phyloP scores from a whole-genome alignment of 2,888 invertebrate species.

The Drosophila aldrichi region DNA sequence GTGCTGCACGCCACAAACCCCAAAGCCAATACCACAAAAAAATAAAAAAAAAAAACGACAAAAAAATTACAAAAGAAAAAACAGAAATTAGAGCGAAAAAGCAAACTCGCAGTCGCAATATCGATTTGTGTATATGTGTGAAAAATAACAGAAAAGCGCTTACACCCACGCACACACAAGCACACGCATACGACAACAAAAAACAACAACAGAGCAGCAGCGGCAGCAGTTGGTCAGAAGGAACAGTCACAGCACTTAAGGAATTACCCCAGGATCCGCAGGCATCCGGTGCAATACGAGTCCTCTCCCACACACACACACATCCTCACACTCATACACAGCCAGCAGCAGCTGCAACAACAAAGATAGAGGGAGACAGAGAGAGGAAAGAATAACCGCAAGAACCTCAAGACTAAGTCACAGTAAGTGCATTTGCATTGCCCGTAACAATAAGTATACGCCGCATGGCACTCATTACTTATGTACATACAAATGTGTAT shows the following conservation, averaged over 20 bases:
- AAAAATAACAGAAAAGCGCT: slow-evolving; percentile 72
- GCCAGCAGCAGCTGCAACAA: slow-evolving; percentile 22
- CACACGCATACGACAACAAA: slow-evolving; percentile 59
- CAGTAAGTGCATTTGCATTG: slow-evolving; percentile 70
- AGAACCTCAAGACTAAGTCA: slow-evolving; percentile 45
- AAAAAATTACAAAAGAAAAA: slow-evolving; percentile 13
- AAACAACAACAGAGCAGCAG: slow-evolving; percentile 41
- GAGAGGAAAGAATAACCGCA: slow-evolving; percentile 30
- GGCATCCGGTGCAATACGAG: slow-evolving; percentile 28
- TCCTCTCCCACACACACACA: background rate
- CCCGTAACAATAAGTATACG: slow-evolving; percentile 57
- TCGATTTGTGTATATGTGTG: slow-evolving; percentile 80
- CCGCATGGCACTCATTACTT: slow-evolving; percentile 38
- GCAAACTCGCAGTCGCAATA: slow-evolving; percentile 55
- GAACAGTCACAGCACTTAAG: slow-evolving; percentile 40
- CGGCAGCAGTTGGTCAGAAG: slow-evolving; percentile 46
- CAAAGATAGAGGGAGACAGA: slow-evolving; percentile 1
- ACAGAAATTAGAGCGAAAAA: slow-evolving; percentile 37
- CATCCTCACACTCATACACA: slow-evolving; percentile 6
- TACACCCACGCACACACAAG: slow-evolving; percentile 45
- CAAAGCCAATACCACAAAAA: slow-evolving; percentile 10
- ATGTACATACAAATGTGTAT: slow-evolving; percentile 11
- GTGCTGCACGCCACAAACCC: slow-evolving; percentile 23
- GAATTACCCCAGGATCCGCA: slow-evolving; percentile 54
- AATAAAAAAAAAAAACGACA: slow-evolving; percentile 2